phyloP scores from a whole-genome alignment of 1,140 invertebrate species.

The Pseudachorutes palmiensis region DNA sequence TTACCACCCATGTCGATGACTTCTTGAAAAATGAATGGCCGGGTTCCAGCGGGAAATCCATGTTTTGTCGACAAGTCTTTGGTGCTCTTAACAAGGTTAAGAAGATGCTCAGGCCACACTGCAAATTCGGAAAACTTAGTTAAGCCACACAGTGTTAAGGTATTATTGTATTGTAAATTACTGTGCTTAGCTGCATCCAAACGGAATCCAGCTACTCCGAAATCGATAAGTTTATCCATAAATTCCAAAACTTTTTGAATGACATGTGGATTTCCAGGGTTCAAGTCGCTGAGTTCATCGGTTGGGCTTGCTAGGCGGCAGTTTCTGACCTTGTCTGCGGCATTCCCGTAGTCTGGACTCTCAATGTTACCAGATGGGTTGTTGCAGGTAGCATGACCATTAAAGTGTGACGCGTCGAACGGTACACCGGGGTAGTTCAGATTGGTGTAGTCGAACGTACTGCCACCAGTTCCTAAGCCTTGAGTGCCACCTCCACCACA shows the following conservation, averaged over 20 bases:
- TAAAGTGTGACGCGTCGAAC: too few relatives aligned
- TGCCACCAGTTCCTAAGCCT: conserved; percentile 49
- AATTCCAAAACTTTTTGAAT: conserved; percentile 46
- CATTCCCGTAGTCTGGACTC: too few relatives aligned
- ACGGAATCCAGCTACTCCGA: conserved; percentile 55
- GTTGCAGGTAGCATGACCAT: too few relatives aligned
- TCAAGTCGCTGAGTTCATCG: conserved; percentile 39
- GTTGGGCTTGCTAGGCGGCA: conserved; percentile 7
- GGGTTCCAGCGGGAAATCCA: conserved; percentile 50
- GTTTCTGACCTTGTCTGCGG: conserved; percentile 24
- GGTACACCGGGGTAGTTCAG: too few relatives aligned
- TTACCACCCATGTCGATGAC: conserved; percentile 61
- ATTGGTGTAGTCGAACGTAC: too few relatives aligned
- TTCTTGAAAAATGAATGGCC: conserved; percentile 67
- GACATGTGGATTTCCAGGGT: conserved; percentile 48
- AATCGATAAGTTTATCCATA: conserved; percentile 46
- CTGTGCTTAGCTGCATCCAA: conserved; percentile 69
- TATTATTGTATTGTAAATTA: too few relatives aligned
- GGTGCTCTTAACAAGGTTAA: conserved; percentile 52
- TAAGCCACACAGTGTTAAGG: too few relatives aligned
- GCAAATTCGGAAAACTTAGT: too few relatives aligned
- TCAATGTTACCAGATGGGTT: too few relatives aligned
- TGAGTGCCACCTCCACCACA: conserved; percentile 48
- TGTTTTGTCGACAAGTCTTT: conserved; percentile 53
- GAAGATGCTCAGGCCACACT: conserved; percentile 70